Evolutionary conservation across 2,888 invertebrate genomes (phyloP).

Genomic region (Diogma glabrata): DNA sequence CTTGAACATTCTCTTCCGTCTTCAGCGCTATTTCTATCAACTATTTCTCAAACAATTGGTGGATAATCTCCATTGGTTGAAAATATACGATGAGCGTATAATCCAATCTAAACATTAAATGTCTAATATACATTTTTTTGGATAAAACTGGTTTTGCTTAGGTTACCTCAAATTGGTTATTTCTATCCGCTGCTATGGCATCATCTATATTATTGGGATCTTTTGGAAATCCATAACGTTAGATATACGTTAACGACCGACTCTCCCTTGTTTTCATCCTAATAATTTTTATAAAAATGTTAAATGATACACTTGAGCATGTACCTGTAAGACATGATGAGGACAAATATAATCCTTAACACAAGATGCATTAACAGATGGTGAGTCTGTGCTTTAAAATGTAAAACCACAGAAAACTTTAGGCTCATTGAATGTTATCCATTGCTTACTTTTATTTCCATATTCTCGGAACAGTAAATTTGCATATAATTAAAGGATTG

Average conservation of each 20-base stretch:
- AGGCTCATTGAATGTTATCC: conserved; percentile 50
- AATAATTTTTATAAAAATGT: conserved; percentile 30
- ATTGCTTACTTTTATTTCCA: conserved; percentile 42
- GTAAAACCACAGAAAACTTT: conserved; percentile 39
- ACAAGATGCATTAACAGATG: conserved; percentile 35
- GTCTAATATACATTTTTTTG: conserved; percentile 26
- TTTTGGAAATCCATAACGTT: conserved; percentile 22
- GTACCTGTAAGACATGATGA: conserved; percentile 40
- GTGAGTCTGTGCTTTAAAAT: conserved; percentile 30
- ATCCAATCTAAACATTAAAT: conserved; percentile 33
- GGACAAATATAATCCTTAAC: conserved; percentile 40
- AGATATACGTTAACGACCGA: conserved; percentile 25
- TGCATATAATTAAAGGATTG: conserved; percentile 37
- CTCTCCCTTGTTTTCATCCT: conserved; percentile 24
- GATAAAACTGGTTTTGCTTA: too few relatives aligned
- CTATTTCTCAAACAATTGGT: conserved; percentile 24
- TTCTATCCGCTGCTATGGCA: conserved; percentile 9
- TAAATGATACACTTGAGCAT: conserved; percentile 39
- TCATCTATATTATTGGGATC: conserved; percentile 18
- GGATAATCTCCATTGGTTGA: conserved; percentile 28
- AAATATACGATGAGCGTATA: conserved; percentile 30
- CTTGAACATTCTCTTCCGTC: conserved; percentile 28
- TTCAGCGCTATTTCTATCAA: conserved; percentile 25
- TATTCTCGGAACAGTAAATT: conserved; percentile 35
- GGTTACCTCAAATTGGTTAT: not conserved